These are phyloP conservation scores for Uropsilus gracilis DNA, from an alignment of 2,113 vertebrate genomes.

Conservation along the genomic window DNA sequence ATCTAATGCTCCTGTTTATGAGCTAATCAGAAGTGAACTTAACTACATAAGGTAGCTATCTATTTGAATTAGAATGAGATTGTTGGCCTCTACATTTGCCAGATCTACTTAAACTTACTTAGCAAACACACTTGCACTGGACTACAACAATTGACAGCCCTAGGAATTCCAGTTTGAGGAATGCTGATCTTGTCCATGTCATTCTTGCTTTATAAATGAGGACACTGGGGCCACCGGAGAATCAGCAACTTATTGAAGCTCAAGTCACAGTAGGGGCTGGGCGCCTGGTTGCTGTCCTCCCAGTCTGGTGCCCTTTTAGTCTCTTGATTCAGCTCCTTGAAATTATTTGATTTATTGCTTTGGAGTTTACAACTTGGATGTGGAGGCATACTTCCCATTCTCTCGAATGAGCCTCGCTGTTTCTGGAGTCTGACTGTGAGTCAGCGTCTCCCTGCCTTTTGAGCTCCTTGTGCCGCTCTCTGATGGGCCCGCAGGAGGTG, in stretches of 20 bases:
- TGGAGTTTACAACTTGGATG: conserved; percentile 48
- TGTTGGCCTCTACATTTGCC: not conserved
- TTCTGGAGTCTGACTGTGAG: not conserved
- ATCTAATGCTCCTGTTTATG: not conserved
- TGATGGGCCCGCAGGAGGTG: not conserved
- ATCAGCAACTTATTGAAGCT: not conserved
- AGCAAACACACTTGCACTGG: not conserved
- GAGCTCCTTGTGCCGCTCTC: not conserved
- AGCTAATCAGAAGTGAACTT: not conserved
- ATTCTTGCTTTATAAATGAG: not conserved
- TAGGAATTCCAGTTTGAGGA: not conserved
- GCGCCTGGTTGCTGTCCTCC: not conserved
- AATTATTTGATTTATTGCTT: conserved; percentile 30
- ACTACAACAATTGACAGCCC: not conserved
- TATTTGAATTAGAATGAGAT: conserved; percentile 26
- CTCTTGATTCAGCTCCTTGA: conserved; percentile 16
- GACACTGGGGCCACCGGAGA: not conserved
- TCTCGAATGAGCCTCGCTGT: not conserved
- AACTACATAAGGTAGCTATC: not conserved
- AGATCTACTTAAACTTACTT: conserved; percentile 20
- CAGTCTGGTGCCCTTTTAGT: not conserved
- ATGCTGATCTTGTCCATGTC: not conserved
- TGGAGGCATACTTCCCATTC: not conserved
- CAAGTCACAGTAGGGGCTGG: not conserved
- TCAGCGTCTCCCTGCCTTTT: not conserved